Evolutionary conservation across 2,888 invertebrate genomes (phyloP).

Genomic region (Trachelus troglodyta): DNA sequence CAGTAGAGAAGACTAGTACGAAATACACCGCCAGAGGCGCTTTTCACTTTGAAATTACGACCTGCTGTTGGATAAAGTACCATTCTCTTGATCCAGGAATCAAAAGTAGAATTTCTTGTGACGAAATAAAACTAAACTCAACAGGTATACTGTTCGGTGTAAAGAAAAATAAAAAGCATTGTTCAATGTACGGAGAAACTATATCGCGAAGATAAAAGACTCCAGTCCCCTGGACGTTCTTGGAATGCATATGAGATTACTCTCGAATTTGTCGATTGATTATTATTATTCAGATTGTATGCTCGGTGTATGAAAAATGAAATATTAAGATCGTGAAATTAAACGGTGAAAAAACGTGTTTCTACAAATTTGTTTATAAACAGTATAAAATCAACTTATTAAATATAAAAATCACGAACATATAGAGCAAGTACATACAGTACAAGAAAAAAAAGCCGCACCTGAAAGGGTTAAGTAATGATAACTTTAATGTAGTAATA

Average conservation of each 20-base stretch:
- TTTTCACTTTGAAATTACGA: background rate
- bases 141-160: background rate
- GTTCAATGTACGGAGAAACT: background rate
- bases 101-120: background rate
- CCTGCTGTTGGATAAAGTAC: background rate
- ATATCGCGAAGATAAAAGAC: slow-evolving; percentile 19
- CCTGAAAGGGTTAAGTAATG: background rate
- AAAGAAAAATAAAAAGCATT: too few species aligned
- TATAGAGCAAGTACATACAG: too few species aligned
- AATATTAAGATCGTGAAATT: too few species aligned
- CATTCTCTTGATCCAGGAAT: background rate
- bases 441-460: too few species aligned
- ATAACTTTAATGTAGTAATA: background rate
- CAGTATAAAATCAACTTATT: too few species aligned
- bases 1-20: background rate
- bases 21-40: background rate
- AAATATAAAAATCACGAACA: too few species aligned
- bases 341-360: too few species aligned
- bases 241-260: slow-evolving; percentile 19
- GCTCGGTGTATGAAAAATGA: too few species aligned
- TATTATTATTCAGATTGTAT: too few species aligned
- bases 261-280: too few species aligned
- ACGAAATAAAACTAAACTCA: background rate
- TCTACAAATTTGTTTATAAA: too few species aligned
- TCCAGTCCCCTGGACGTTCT: slow-evolving; percentile 21